Evolutionary conservation across 1,140 invertebrate genomes (phyloP), one percentile per base, ranked within the genome.

Genomic region (Brachionus calyciflorus): DNA sequence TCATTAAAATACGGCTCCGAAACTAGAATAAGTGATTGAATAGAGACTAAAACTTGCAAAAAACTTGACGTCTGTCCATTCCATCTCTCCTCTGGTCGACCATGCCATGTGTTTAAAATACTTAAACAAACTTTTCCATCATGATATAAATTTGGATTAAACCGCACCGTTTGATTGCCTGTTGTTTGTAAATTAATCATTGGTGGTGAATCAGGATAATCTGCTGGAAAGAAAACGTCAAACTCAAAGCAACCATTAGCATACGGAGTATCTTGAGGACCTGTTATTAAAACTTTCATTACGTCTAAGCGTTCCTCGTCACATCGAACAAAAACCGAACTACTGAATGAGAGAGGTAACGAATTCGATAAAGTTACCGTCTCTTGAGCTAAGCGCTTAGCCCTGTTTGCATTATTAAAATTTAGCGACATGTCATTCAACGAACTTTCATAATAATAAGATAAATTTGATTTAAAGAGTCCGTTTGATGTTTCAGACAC

Each of bases 1-100:
- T 98, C 95, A 86, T 98, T 98, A 85, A 97, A 98, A 85, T 97
- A 98, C 7, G 95, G 95, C 84, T 98, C 94, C 41, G 91, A 90
- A 14, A 96, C 94, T 78, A 98, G 87, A 82, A 98, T 98, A 77
- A 98, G 86, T 21, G 92, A 95, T 85, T 98, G 94, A 81, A 98
- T 97, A 40, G 93, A 96, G 12, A 97, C 93, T 80, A 98, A 87
- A 44, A 98, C 92, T 88, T 96, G 93, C 65, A 98, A 87, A 82
- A 97, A 95, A 85, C 93, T 96, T 53, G 93, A 96, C 0, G 93
- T 96, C 82, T 94, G 92, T 48, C 94, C 91, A 85, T 96, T 97
- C 95, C 95, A 98, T 86, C 96, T 95, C 83, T 98, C 95, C 85
- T 97, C 95, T n/a, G 94, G 94, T 77, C 94, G 87, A 4, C 94